These are phyloP conservation scores for Eilema griseolum DNA, from an alignment of 2,888 invertebrate genomes.

Conservation along the genomic window DNA sequence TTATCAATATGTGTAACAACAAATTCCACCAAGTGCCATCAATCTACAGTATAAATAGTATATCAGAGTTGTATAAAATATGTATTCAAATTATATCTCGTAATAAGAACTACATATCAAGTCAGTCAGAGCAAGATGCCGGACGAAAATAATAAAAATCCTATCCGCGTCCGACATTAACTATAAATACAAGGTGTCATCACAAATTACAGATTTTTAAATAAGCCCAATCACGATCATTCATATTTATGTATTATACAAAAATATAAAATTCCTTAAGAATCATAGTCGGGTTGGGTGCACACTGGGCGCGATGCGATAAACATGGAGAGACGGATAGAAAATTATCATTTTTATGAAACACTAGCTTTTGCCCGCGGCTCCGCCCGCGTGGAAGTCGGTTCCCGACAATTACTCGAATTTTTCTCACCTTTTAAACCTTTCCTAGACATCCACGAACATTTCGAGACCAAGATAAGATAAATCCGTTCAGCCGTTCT, in stretches of 20 bases:
- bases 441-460: too few relatives aligned
- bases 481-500: too few relatives aligned
- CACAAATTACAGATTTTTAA: slow-evolving; percentile 57
- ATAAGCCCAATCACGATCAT: slow-evolving; percentile 61
- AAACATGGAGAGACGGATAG: neutral
- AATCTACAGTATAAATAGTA: too few relatives aligned
- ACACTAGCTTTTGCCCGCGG: too few relatives aligned
- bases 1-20: too few relatives aligned
- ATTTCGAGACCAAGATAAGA: too few relatives aligned
- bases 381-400: too few relatives aligned
- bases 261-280: slow-evolving; percentile 44
- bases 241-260: slow-evolving; percentile 55
- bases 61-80: neutral
- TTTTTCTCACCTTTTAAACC: too few relatives aligned
- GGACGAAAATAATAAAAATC: slow-evolving; percentile 21
- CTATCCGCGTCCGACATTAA: slow-evolving; percentile 16
- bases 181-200: slow-evolving; percentile 52
- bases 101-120: neutral
- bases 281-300: slow-evolving; percentile 31
- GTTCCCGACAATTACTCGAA: too few relatives aligned
- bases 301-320: slow-evolving; percentile 21
- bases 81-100: neutral
- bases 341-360: neutral
- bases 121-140: slow-evolving; percentile 12
- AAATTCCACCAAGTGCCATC: too few relatives aligned